Percentiles rank a stretch among this genome's conserved stretches.
phyloP scores from a whole-genome alignment of 1,140 invertebrate genomes.

The Drosophila watanabei region DNA sequence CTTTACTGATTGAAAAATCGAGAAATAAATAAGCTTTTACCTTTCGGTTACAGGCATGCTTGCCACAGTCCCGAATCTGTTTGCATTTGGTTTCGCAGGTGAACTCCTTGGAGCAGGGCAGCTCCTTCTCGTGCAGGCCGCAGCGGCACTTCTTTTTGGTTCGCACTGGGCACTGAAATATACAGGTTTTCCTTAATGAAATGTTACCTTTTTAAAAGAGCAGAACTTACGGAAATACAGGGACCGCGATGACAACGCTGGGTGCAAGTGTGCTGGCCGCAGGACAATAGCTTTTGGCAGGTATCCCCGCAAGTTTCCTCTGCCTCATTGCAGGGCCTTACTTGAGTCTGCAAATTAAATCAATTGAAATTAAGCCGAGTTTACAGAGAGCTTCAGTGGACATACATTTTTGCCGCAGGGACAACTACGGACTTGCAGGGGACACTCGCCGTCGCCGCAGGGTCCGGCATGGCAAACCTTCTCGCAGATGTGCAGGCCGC shows the following conservation, averaged over 20 bases:
- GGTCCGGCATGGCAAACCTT: conserved; percentile 91
- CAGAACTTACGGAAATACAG: conserved; percentile 89
- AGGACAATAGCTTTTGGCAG: conserved; percentile 93
- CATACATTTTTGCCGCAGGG: conserved; percentile 91
- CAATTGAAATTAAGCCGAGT: rapidly evolving
- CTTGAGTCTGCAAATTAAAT: conserved; percentile 67
- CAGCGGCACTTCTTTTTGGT: conserved; percentile 94
- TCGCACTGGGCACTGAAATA: conserved; percentile 91
- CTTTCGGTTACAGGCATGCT: conserved; percentile 95
- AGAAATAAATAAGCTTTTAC: conserved; percentile 76
- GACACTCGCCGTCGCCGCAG: conserved; percentile 91
- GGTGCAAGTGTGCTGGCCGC: conserved; percentile 92
- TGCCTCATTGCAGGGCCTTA: conserved; percentile 89
- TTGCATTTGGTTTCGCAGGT: conserved; percentile 96
- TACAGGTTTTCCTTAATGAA: background rate
- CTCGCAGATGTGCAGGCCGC: conserved; percentile 93
- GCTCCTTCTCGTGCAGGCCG: conserved; percentile 91
- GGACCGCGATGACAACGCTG: conserved; percentile 93
- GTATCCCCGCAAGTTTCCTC: conserved; percentile 94
- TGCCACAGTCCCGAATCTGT: conserved; percentile 92
- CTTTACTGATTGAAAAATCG: too few relatives aligned
- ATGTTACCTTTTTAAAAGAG: background rate
- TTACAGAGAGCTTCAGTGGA: background rate
- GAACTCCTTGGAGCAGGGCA: conserved; percentile 95
- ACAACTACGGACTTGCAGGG: conserved; percentile 89